Percentiles rank a stretch among this genome's conserved stretches.
phyloP scores from a whole-genome alignment of 2,888 invertebrate genomes.

The Polyommatus iphigenia region DNA sequence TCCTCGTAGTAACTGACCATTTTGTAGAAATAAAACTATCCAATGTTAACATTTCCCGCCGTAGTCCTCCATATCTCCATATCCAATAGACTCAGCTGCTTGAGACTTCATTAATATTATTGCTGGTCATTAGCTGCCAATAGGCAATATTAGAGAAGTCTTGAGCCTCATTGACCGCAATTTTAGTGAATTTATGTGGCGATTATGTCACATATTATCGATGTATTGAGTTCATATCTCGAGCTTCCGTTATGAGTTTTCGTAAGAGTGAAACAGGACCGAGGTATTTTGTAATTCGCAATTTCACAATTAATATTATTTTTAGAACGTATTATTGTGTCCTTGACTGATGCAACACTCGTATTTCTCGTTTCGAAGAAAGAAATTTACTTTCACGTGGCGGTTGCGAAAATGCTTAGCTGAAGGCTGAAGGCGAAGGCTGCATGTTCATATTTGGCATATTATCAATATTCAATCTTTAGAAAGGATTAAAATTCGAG shows the following conservation, averaged over 20 bases:
- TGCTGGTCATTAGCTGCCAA: neutral
- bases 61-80: no score
- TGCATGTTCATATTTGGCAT: no score
- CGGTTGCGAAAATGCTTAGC: neutral
- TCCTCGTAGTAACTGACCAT: no score
- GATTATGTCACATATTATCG: conserved; percentile 6
- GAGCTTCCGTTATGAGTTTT: conserved; percentile 6
- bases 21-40: no score
- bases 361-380: conserved; percentile 1
- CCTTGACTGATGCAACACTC: neutral
- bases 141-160: neutral
- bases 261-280: neutral
- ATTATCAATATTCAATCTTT: no score
- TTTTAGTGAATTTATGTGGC: neutral
- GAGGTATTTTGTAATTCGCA: neutral
- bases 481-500: no score
- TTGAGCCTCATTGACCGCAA: neutral
- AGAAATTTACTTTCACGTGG: neutral
- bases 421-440: neutral
- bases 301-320: neutral
- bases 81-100: no score
- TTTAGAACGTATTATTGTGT: neutral
- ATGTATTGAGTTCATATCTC: neutral
- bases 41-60: no score
- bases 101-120: neutral